These are phyloP conservation scores for Ostrea edulis DNA, from an alignment of 1,140 invertebrate species.

Conservation along the genomic window DNA sequence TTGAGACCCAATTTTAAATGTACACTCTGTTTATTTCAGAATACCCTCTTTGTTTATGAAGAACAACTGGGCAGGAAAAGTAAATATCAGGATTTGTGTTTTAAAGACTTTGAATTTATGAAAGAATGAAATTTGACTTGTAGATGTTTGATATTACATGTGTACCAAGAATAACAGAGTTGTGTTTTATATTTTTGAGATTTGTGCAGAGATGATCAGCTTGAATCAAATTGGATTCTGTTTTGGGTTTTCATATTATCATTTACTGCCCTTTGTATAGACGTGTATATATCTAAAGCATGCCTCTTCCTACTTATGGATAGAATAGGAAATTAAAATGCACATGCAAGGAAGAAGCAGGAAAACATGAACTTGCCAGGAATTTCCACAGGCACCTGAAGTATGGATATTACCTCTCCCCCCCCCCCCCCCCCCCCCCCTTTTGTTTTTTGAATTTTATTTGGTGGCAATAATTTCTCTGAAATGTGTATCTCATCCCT, in stretches of 20 bases:
- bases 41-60: not conserved
- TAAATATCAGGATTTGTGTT: not conserved
- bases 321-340: not conserved
- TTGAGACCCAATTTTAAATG: no score
- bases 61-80: not conserved
- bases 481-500: no score
- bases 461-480: no score
- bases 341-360: not conserved
- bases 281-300: not conserved
- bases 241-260: no score
- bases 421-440: no score
- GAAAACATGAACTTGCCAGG: no score
- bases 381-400: no score
- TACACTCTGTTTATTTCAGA: not conserved
- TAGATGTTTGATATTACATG: conserved; percentile 25
- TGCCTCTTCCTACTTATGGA: not conserved
- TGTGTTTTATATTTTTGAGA: not conserved
- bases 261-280: not conserved
- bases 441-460: no score
- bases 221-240: no score
- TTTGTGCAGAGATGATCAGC: no score
- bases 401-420: no score
- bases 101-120: not conserved
- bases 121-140: conserved; percentile 20
- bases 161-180: not conserved